These are phyloP conservation scores for Melanotus villosus DNA, from an alignment of 2,888 invertebrate species.

Conservation along the genomic window DNA sequence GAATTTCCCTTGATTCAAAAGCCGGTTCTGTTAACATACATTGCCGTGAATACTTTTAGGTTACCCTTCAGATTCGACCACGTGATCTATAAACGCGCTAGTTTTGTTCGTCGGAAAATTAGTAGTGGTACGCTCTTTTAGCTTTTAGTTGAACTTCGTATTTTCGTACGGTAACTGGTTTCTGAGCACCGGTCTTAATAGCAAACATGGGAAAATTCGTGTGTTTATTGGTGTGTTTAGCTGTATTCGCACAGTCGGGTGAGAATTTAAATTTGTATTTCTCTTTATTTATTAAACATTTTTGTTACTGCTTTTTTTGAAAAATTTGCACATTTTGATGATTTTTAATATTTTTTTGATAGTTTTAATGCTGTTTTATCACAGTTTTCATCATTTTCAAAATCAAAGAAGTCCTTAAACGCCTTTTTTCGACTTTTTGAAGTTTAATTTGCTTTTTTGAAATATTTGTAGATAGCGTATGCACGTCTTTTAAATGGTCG, in stretches of 20 bases:
- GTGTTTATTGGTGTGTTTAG: constrained; percentile 32
- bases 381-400: no score
- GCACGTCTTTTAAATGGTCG: no score
- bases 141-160: constrained; percentile 31
- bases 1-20: no score
- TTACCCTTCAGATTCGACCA: constrained; percentile 18
- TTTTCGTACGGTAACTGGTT: constrained; percentile 14
- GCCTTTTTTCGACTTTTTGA: no score
- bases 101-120: constrained; percentile 16
- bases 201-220: constrained; percentile 34
- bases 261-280: not conserved
- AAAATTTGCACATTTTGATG: no score
- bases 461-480: no score
- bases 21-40: not conserved
- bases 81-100: constrained; percentile 35
- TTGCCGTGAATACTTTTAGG: not conserved
- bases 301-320: not conserved
- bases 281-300: not conserved
- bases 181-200: not conserved
- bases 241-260: constrained; percentile 13
- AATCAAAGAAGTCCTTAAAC: no score
- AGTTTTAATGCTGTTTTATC: no score
- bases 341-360: no score
- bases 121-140: constrained; percentile 29
- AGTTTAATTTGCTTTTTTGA: no score